Percentiles rank a stretch among this genome's conserved stretches.
Conservation (phyloP, 2,113 vertebrate species). For the Oncorhynchus clarkii region DNA sequence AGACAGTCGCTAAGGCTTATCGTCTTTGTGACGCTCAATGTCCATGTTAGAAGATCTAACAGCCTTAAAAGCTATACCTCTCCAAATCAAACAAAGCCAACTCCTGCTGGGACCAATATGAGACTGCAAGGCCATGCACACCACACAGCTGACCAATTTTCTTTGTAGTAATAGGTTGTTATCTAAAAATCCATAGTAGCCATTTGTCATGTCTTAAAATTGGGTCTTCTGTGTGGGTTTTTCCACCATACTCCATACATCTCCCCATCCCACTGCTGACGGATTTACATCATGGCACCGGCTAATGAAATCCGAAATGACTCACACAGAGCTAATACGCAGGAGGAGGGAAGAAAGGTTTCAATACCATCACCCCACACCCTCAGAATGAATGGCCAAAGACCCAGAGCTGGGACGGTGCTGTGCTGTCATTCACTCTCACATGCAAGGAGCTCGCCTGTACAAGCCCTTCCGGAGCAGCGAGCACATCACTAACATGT, state of each 20-base stretch:
- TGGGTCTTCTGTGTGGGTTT: no score
- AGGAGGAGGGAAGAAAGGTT: neutral
- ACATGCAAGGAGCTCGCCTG: neutral
- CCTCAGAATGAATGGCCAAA: neutral
- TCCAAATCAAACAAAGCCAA: no score
- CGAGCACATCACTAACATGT: no score
- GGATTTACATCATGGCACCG: neutral
- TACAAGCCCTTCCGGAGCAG: neutral
- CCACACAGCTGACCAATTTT: neutral
- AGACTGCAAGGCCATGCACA: neutral
- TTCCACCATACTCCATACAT: neutral
- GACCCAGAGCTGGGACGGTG: neutral
- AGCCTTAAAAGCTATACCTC: conserved; percentile 65
- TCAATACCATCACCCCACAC: neutral
- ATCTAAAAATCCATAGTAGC: neutral
- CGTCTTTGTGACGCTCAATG: conserved; percentile 76
- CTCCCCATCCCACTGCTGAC: neutral
- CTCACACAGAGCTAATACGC: neutral
- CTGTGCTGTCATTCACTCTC: neutral
- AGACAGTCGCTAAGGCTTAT: conserved; percentile 74
- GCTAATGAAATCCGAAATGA: neutral
- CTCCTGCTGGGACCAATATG: neutral
- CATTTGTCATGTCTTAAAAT: neutral
- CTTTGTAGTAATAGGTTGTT: no score
- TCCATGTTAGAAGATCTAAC: conserved; percentile 81